These are phyloP conservation scores for Phalangium opilio DNA, from an alignment of 2,888 invertebrate genomes.

Conservation along the genomic window DNA sequence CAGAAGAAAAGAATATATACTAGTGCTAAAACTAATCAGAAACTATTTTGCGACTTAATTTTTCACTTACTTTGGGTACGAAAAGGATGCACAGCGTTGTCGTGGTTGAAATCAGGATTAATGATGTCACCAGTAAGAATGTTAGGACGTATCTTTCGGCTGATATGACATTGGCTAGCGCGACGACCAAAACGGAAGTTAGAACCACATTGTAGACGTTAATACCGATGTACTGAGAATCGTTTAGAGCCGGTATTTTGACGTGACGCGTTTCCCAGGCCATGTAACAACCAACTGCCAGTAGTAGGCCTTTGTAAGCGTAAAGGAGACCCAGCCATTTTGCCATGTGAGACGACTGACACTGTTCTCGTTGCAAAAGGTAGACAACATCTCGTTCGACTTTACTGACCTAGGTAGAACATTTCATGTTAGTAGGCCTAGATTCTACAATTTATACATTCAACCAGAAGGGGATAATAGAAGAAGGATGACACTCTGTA, in stretches of 20 bases:
- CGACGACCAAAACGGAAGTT: constrained; percentile 69
- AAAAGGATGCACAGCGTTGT: constrained; percentile 71
- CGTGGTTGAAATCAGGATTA: constrained; percentile 72
- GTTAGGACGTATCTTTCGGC: constrained; percentile 64
- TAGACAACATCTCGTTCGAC: constrained; percentile 27
- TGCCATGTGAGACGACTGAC: constrained; percentile 68
- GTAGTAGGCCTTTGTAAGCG: constrained; percentile 71
- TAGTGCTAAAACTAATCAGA: background rate
- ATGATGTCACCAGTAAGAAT: constrained; percentile 61
- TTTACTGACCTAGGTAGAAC: constrained; percentile 9
- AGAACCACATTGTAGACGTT: constrained; percentile 84
- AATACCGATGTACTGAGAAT: constrained; percentile 83
- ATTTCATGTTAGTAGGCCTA: no score
- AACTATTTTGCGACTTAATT: background rate
- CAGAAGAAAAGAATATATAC: no score
- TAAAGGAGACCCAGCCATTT: constrained; percentile 82
- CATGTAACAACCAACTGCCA: constrained; percentile 84
- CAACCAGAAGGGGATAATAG: no score
- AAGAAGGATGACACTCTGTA: no score
- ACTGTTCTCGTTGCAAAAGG: constrained; percentile 60
- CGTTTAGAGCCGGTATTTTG: constrained; percentile 78
- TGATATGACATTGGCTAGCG: constrained; percentile 65
- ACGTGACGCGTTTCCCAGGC: constrained; percentile 87
- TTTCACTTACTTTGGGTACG: constrained; percentile 50
- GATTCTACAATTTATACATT: no score